Base-by-base conservation (phyloP, 2,888 invertebrate genomes). In the Encarsia formosa region DNA sequence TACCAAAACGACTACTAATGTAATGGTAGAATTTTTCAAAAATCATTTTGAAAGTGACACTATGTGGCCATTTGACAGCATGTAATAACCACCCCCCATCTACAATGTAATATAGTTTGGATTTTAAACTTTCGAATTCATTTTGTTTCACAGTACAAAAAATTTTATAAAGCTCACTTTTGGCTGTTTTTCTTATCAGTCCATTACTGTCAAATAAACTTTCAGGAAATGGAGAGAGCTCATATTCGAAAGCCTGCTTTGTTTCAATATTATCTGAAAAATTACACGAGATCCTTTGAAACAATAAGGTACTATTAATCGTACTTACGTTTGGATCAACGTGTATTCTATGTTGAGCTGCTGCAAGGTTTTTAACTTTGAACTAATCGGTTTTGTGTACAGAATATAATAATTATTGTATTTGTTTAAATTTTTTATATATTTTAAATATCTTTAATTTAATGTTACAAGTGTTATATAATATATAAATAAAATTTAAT, bases 201-300 rank as follows among this genome's bases (percentile, higher is more conserved):
- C 60, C 60, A 23, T 40, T 32, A 41, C 59, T 51, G 35, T 56
- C 55, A 32, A 63, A 64, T 4, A 61, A 32, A 11, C 57, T 35
- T 23, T 59, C 22, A 2, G 61, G 63, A 40, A 49, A 60, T 29
- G 63, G 59, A 8, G 60, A 50, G 18, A 62, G 49, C 47, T 63
- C 62, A 37, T 57, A 63, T 13, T 39, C 38, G 1, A 57, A 59
- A 5, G 58, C 57, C 6, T 38, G 22, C 31, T 39, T 57, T 18
- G 59, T 41, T 11, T 57, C 55, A 40, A 55, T 54, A 44, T 65
- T 52, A 16, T 40, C 56, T n/a, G 52, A 24, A 24, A 60, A 58
- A 18, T 51, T 8, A n/a, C 59, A 51, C 19, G 55, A 60, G 29
- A 65, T 60, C 41, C 62, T 39, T 42, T 63, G 60, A 42, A 65